Percentiles rank a stretch among this genome's conserved stretches.
Conservation (phyloP, 1,140 invertebrate genomes). For the Macrostomum lignano region DNA sequence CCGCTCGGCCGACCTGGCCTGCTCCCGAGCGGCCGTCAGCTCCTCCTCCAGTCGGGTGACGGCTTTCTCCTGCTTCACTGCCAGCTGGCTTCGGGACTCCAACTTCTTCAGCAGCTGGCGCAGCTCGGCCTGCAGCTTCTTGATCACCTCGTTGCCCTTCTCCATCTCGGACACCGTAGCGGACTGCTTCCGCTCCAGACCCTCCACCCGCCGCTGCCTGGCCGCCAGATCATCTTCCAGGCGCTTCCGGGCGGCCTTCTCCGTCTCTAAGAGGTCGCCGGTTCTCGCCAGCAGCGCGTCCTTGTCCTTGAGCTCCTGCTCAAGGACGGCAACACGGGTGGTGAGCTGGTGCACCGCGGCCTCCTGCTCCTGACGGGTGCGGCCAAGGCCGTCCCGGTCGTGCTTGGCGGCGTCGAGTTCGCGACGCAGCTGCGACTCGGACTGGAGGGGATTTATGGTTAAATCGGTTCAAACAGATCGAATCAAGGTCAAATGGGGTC, state of each 20-base stretch:
- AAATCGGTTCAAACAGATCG: too few relatives aligned
- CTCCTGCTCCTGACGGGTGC: slow-evolving; percentile 21
- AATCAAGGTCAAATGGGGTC: too few relatives aligned
- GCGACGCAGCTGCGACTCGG: slow-evolving; percentile 16
- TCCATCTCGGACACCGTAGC: slow-evolving; percentile 39
- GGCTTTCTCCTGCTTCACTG: slow-evolving; percentile 26
- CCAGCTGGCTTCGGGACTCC: slow-evolving; percentile 24
- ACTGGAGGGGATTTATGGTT: too few relatives aligned
- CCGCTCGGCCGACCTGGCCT: too few relatives aligned
- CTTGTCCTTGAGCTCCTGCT: slow-evolving; percentile 37
- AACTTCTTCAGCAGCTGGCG: too few relatives aligned
- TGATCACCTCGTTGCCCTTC: slow-evolving; percentile 48
- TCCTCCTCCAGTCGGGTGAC: too few relatives aligned
- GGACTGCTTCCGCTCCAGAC: slow-evolving; percentile 35
- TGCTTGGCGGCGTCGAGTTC: too few relatives aligned
- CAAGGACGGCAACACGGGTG: slow-evolving; percentile 33
- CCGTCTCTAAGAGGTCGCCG: slow-evolving; percentile 15
- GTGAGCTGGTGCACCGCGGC: slow-evolving; percentile 31
- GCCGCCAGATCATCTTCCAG: slow-evolving; percentile 19
- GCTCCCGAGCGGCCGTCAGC: too few relatives aligned
- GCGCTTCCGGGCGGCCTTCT: too few relatives aligned
- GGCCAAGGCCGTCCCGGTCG: too few relatives aligned
- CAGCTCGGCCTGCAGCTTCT: slow-evolving; percentile 37
- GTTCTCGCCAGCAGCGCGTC: slow-evolving; percentile 22
- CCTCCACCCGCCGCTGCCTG: slow-evolving; percentile 15